Evolutionary conservation across 2,888 invertebrate genomes (phyloP).

Genomic region (Malacosoma neustria): DNA sequence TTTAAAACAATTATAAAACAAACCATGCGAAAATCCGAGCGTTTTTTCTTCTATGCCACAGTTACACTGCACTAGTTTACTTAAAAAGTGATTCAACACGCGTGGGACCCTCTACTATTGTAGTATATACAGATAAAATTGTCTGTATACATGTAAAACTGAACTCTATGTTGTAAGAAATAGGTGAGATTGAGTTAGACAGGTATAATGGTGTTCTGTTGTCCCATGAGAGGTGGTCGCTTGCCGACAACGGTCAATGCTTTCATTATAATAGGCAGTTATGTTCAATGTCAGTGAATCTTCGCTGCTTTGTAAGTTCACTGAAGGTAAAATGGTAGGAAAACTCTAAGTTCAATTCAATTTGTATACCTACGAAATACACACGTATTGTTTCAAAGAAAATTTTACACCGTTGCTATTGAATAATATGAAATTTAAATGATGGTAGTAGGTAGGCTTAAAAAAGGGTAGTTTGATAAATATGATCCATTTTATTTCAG

Average conservation of each 20-base stretch:
- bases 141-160: constrained; percentile 12
- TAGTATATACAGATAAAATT: constrained; percentile 23
- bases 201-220: constrained; percentile 9
- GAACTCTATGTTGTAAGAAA: constrained; percentile 16
- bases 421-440: too few species aligned
- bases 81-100: constrained; percentile 38
- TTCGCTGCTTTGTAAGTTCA: too few species aligned
- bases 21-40: constrained; percentile 1
- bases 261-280: constrained; percentile 10
- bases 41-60: constrained; percentile 26
- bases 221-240: constrained; percentile 35
- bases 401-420: too few species aligned
- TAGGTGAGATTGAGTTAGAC: constrained; percentile 13
- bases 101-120: constrained; percentile 54
- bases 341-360: too few species aligned
- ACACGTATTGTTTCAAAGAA: too few species aligned
- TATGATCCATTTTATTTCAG: too few species aligned
- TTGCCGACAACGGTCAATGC: constrained; percentile 37
- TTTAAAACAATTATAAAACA: too few species aligned
- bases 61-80: constrained; percentile 61
- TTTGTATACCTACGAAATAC: too few species aligned
- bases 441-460: too few species aligned
- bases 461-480: too few species aligned
- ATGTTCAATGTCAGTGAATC: constrained; percentile 4
- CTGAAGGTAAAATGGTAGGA: too few species aligned